Conservation (phyloP, 2,113 vertebrate species). For the Pseudorectes ferrugineus region DNA sequence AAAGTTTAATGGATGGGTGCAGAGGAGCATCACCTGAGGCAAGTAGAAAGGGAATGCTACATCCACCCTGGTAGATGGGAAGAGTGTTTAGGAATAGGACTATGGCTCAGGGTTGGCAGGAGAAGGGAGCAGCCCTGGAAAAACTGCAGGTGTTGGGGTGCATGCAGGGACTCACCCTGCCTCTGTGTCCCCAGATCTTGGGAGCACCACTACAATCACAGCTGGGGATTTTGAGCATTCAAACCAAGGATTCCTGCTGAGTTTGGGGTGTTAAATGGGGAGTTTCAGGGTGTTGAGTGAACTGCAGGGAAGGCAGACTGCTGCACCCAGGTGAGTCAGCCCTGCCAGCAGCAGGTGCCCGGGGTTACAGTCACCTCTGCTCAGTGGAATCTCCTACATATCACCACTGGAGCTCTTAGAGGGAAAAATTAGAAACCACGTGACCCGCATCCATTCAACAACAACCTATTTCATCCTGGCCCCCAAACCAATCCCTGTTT, state of each 20-base stretch:
- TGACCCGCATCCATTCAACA: neutral
- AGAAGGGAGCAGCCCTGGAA: neutral
- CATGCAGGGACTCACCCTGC: no score
- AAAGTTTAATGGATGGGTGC: neutral
- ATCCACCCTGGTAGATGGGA: neutral
- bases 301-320: neutral
- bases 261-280: neutral
- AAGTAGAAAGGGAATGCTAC: neutral
- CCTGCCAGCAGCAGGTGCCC: neutral
- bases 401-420: neutral
- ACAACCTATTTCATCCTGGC: neutral
- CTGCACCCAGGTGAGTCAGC: neutral
- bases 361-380: neutral
- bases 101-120: neutral
- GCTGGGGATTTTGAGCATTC: neutral
- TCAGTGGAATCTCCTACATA: neutral
- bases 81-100: neutral
- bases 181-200: neutral
- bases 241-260: neutral
- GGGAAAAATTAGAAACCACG: neutral
- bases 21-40: neutral
- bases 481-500: neutral
- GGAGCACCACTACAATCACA: neutral
- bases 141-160: neutral
- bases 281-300: neutral